Evolutionary conservation across 2,888 invertebrate species (phyloP).

Genomic region (Ashinkailepas kermadecensis): DNA sequence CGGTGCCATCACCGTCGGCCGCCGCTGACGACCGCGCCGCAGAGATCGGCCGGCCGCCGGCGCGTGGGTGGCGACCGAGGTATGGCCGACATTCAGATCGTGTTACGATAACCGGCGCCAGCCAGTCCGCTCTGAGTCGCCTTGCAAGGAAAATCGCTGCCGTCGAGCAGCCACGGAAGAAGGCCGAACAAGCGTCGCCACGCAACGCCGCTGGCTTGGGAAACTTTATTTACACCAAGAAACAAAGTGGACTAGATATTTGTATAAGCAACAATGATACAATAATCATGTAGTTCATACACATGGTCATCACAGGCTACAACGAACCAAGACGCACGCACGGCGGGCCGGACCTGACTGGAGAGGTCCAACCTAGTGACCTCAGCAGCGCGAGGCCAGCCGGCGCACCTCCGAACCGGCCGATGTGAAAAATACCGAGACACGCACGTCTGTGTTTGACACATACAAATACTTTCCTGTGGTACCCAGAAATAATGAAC

Average conservation of each 20-base stretch:
- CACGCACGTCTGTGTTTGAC: slow-evolving; percentile 9
- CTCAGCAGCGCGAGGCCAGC: neutral
- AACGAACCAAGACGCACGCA: slow-evolving; percentile 12
- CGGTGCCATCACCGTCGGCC: too few species aligned
- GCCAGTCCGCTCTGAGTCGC: too few species aligned
- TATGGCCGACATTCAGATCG: too few species aligned
- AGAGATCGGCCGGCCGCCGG: too few species aligned
- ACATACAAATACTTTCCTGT: slow-evolving; percentile 5
- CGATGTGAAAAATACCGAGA: neutral
- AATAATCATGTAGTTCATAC: neutral
- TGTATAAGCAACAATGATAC: slow-evolving; percentile 22
- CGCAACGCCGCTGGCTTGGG: neutral
- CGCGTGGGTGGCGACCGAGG: too few species aligned
- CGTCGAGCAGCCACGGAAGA: too few species aligned
- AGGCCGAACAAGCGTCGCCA: neutral
- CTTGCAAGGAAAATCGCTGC: too few species aligned
- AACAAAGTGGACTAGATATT: slow-evolving; percentile 18
- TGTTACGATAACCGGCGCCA: too few species aligned
- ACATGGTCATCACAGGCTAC: slow-evolving; percentile 18
- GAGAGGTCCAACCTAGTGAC: neutral
- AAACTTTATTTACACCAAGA: slow-evolving; percentile 20
- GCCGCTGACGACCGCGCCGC: too few species aligned
- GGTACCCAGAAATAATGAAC: slow-evolving; percentile 15
- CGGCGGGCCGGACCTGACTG: neutral
- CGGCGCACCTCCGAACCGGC: neutral